phyloP scores from a whole-genome alignment of 37 sponge, comb jelly and placozoan genomes.

The Agelas oroides region DNA sequence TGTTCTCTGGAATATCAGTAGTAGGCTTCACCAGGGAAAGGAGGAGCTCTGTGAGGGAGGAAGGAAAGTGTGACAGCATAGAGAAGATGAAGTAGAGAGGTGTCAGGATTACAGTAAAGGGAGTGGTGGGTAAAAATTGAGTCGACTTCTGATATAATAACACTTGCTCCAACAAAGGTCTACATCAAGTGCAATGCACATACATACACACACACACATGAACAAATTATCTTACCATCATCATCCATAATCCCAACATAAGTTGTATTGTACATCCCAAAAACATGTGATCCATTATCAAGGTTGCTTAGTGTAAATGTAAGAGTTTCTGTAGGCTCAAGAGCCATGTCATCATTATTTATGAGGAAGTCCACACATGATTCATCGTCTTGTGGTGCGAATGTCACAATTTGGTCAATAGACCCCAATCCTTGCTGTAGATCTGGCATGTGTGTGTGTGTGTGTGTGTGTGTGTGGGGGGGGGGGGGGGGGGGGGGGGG shows the following conservation, averaged over 20 bases:
- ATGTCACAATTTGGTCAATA: constrained; percentile 10
- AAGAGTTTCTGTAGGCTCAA: constrained; percentile 16
- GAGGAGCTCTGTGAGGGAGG: too few relatives aligned
- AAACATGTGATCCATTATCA: neutral
- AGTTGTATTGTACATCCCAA: neutral
- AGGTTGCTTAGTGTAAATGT: neutral
- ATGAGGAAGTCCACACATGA: constrained; percentile 5
- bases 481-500: neutral
- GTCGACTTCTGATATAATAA: too few relatives aligned
- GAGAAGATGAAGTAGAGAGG: too few relatives aligned
- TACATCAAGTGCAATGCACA: too few relatives aligned
- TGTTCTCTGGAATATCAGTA: neutral
- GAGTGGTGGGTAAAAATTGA: too few relatives aligned
- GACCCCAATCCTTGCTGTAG: constrained; percentile 3
- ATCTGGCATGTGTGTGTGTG: constrained; percentile 6
- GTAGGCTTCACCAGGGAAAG: neutral
- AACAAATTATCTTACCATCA: constrained; percentile 48
- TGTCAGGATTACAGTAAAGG: too few relatives aligned
- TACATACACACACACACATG: too few relatives aligned
- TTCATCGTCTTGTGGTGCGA: constrained; percentile 13
- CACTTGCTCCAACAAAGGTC: too few relatives aligned
- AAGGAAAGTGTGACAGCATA: too few relatives aligned
- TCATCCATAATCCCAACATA: constrained; percentile 14
- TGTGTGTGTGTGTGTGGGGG: too few relatives aligned
- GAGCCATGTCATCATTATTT: constrained; percentile 19